Evolutionary conservation across 2,113 vertebrate genomes (phyloP).

Genomic region (Engraulis encrasicolus): DNA sequence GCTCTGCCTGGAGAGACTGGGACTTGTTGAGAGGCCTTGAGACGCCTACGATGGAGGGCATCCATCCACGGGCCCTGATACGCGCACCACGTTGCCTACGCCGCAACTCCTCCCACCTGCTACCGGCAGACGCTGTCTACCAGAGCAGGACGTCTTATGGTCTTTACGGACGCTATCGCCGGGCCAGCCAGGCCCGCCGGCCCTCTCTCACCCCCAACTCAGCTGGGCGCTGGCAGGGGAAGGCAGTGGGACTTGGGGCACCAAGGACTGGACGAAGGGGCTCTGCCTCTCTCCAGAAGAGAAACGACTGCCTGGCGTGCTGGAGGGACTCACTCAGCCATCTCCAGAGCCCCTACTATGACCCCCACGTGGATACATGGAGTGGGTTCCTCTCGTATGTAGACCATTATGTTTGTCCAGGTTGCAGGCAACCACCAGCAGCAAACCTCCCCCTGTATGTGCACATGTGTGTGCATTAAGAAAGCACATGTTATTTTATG

Average conservation of each 20-base stretch:
- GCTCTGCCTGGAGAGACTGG: conserved; percentile 31
- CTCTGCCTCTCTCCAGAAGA: conserved; percentile 43
- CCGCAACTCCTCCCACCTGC: conserved; percentile 73
- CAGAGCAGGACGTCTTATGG: conserved; percentile 56
- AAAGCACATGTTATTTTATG: not conserved
- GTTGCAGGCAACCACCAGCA: not conserved
- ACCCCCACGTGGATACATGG: conserved; percentile 75
- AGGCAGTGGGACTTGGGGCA: not conserved
- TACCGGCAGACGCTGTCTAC: conserved; percentile 64
- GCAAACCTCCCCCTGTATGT: conserved; percentile 15
- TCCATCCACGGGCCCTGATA: conserved; percentile 56
- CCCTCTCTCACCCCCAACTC: conserved; percentile 31
- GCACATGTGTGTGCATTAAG: conserved; percentile 27
- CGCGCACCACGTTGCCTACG: conserved; percentile 76
- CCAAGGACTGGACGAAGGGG: not conserved
- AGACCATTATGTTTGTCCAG: conserved; percentile 46
- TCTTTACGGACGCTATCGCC: conserved; percentile 73
- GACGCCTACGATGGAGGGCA: conserved; percentile 29
- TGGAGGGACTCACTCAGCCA: conserved; percentile 50
- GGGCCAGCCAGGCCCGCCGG: conserved; percentile 68
- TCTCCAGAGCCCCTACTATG: conserved; percentile 55
- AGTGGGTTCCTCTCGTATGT: conserved; percentile 87
- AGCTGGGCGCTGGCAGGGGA: not conserved
- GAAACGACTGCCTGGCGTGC: conserved; percentile 51
- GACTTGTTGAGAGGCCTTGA: not conserved